Base-by-base conservation (phyloP, 2,888 invertebrate species). In the Hirtodrosophila duncani region DNA sequence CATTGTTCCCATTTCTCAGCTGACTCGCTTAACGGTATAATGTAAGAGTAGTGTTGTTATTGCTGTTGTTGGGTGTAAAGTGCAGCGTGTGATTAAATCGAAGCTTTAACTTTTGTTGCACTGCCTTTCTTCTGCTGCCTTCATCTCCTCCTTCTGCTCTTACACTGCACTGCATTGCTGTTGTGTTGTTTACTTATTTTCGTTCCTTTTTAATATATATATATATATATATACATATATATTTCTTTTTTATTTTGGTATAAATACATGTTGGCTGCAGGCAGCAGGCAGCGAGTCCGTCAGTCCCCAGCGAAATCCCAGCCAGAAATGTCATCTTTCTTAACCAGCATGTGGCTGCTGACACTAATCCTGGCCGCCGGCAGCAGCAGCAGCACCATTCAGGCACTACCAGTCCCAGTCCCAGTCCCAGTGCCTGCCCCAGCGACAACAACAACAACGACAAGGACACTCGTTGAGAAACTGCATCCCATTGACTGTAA, bases 141-240 rank as follows among this genome's bases (percentile, higher is more conserved):
- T n/a, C 3, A 23, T 11, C 14, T 11, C 41, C 5, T 24, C n/a
- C n/a, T n/a, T n/a, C n/a, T n/a, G n/a, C 17, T 18, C 10, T 8
- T 51, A 29, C 17, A 14, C 17, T 14, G 21, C 21, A n/a, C 21
- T 17, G 13, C 10, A 7, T 31, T 4, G 29, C 14, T 3, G 14
- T 9, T 31, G 31, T 11, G 13, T 8, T 10, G 10, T 16, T 16
- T 24, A 20, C 11, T 27, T 29, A 26, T 26, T 31, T 42, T 11
- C 46, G 46, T 34, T 37, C 34, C 51, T 39, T 66, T 67, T 67
- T 72, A 72, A 72, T 72, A 75, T 52, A 52, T n/a, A n/a, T n/a
- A n/a, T n/a, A n/a, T 39, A 69, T 67, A 67, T 72, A 72, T 71
- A 72, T 72, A 75, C 55, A 52, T n/a, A n/a, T n/a, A n/a, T n/a